phyloP scores from a whole-genome alignment of 1,140 invertebrate genomes.

The Eupeodes corollae region DNA sequence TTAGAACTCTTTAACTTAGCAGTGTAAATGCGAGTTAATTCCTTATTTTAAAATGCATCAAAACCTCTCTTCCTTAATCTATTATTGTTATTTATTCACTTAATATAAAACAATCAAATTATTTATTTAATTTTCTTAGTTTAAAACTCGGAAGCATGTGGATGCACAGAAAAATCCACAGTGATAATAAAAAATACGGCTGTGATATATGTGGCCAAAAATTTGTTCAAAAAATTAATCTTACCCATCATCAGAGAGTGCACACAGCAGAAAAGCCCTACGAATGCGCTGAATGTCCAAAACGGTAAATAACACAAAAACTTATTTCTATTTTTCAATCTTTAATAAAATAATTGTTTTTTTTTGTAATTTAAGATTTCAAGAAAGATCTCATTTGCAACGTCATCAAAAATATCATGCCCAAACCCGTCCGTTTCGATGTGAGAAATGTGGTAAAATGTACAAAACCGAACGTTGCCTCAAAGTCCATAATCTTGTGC shows the following conservation, averaged over 20 bases:
- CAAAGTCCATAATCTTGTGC: slow-evolving; percentile 40
- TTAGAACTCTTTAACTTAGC: too few species aligned
- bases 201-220: slow-evolving; percentile 42
- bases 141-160: slow-evolving; percentile 41
- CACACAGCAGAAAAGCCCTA: slow-evolving; percentile 51
- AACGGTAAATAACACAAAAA: slow-evolving; percentile 18
- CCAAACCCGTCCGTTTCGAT: slow-evolving; percentile 38
- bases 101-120: neutral
- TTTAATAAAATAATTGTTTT: neutral
- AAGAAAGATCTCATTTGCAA: slow-evolving; percentile 40
- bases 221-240: slow-evolving; percentile 43
- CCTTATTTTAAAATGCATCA: too few species aligned
- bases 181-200: slow-evolving; percentile 38
- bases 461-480: slow-evolving; percentile 43
- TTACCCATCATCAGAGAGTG: slow-evolving; percentile 41
- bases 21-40: too few species aligned
- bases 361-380: slow-evolving; percentile 28
- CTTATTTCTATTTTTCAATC: neutral
- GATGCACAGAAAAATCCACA: slow-evolving; percentile 42
- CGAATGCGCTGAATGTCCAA: slow-evolving; percentile 48
- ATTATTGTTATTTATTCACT: too few species aligned
- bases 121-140: slow-evolving; percentile 16
- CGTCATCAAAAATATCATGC: slow-evolving; percentile 41
- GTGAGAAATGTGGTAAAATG: slow-evolving; percentile 39
- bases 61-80: too few species aligned